Base-by-base conservation (phyloP, 1,140 invertebrate genomes). In the Camponotus vicinus region DNA sequence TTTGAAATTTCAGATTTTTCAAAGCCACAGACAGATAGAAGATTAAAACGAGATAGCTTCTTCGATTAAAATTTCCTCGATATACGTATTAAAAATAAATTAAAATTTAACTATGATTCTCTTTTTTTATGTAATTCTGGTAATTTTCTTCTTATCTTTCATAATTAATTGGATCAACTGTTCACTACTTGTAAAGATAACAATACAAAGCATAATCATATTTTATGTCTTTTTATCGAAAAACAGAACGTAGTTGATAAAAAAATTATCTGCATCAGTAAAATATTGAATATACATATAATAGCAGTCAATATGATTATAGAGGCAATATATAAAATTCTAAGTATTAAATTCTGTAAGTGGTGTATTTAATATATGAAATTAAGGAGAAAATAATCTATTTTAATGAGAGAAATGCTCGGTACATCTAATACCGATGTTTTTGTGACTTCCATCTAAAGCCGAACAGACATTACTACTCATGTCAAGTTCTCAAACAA, bases 401-500 rank as follows among this genome's bases (percentile, higher is more conserved):
- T 37, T 40, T 67, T 18, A 45, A 32, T 42, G 7, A 59, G 18
- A 71, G 64, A 71, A 57, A 80, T 15, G 45, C 64, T 21, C n/a
- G 15, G 52, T 42, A 59, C 18, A 69, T 32, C 37, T 59, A 42
- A 82, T 27, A 49, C 27, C 69, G 42, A 64, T 84, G 82, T 84
- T 86, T 27, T 86, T 49, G 49, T 55, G 52, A 61, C 55, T 86
- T 27, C 13, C 15, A 42, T 82, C n/a, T 21, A 18, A 13, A 75
- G 42, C 45, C 55, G 8, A 83, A 78, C 32, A 77, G 77, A 82
- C 70, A 70, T 27, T 21, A 40, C 15, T 21, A 49, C 40, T 21
- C 37, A 66, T 73, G 73, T 64, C 73, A 87, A 82, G 86, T 91
- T 91, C 86, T 84, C 45, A 71, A 80, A 42, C 86, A 64, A 86